Base-by-base conservation (phyloP, 2,888 invertebrate genomes). In the Cheilosia scutellata region DNA sequence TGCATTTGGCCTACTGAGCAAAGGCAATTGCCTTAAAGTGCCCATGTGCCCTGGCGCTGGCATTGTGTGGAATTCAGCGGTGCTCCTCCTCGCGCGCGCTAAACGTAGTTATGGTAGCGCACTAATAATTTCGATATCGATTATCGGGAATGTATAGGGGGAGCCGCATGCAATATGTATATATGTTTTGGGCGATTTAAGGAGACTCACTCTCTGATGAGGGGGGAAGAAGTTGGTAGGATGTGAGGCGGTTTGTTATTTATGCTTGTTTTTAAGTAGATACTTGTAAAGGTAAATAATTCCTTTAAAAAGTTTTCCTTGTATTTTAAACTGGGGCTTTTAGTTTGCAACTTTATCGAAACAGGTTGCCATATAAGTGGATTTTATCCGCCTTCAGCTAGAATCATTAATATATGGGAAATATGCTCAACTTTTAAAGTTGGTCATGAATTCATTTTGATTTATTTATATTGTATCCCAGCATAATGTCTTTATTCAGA, bases 101-200 rank as follows among this genome's bases (percentile, higher is more conserved):
- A 74, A 49, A 49, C 57, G 86, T 86, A 82, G 86, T 86, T 86
- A 86, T 86, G 86, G 86, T 51, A 86, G 77, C 82, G 82, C 65
- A 82, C 76, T 82, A 82, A 86, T 86, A 86, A 80, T 86, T 86
- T 80, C 40, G 71, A 76, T 82, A 86, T 82, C 57, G 86, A 86
- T 86, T 86, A 82, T 86, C 86, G 86, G 82, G 57, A 71, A 49
- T 58, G 79, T 53, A n/a, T n/a, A 53, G 33, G 60, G 51, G 66
- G 57, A 44, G 13, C 11, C 40, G 25, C 37, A 60, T 58, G 60
- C 55, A 82, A 37, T 66, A 40, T 66, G 33, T 63, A 47, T 57
- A 25, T 13, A 42, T 37, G 6, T 42, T 42, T 0, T 5, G 44
- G 2, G 16, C 44, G 16, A 33, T 37, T 49, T 49, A 20, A 47